phyloP scores from a whole-genome alignment of 2,797 vertebrate species.

The Enteromius afrohamiltoni region DNA sequence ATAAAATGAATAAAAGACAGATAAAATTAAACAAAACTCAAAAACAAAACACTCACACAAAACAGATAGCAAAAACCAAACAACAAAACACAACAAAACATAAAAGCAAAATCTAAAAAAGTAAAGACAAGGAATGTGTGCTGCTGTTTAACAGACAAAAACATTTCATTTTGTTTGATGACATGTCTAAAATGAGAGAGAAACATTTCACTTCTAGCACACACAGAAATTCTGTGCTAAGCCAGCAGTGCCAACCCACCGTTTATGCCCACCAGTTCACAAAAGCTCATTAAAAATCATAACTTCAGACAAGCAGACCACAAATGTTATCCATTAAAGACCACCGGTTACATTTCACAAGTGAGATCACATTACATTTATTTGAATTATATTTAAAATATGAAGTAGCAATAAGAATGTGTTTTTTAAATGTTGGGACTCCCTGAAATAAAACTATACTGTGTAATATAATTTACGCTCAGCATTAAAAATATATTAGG shows the following conservation, averaged over 20 bases:
- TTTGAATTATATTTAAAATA: background rate
- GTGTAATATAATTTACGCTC: background rate
- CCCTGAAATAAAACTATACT: background rate
- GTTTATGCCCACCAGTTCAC: background rate
- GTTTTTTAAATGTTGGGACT: background rate
- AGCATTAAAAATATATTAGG: constrained; percentile 5
- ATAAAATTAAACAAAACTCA: background rate
- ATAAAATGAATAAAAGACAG: background rate
- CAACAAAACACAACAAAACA: background rate
- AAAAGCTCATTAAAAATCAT: background rate
- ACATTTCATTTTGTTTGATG: background rate
- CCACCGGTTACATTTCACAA: background rate
- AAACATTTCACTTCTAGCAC: background rate
- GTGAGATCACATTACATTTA: background rate
- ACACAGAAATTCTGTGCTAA: background rate
- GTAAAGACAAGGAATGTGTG: background rate
- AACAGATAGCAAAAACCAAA: background rate
- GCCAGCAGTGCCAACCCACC: background rate
- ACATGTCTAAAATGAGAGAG: background rate
- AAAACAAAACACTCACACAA: background rate
- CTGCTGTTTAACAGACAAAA: background rate
- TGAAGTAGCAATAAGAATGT: background rate
- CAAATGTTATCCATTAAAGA: background rate
- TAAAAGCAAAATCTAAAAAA: background rate
- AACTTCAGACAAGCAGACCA: background rate